Base-by-base conservation (phyloP, 2,888 invertebrate genomes). In the Amblyjoppa proteus region DNA sequence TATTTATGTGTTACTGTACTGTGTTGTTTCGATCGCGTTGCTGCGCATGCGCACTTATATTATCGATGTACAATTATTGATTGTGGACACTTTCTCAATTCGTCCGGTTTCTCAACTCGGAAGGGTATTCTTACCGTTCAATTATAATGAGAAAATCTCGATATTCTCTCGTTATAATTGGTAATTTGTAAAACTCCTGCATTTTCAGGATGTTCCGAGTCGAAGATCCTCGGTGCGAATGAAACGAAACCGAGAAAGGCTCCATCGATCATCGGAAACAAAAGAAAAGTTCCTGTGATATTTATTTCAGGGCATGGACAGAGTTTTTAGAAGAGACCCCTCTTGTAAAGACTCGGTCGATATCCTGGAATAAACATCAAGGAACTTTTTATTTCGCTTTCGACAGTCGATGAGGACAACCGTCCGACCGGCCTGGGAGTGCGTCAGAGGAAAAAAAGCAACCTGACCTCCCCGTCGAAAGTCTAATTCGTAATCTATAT, bases 341-440 rank as follows among this genome's bases (percentile, higher is more conserved):
- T 38, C 38, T 38, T 38, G 7, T 7, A 9, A 9, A 38, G 6
- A 38, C 38, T 38, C 38, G 7, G 38, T 7, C 38, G 7, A 38
- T 38, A 4, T 38, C 9, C 38, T 7, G 38, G 9, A 38, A 7
- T 38, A 38, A 38, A 38, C 7, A 38, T 38, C 4, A 38, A 0
- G 9, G 38, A 7, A 38, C 9, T 1, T 38, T 38, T 38, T 38
- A 1, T 1, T 38, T 38, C 38, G 38, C 38, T 38, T 38, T 4
- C 38, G 38, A 9, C 9, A 9, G 7, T 38, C 9, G 38, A 38
- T 9, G 38, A 38, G 9, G 9, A 34, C 4, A 34, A 76, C 87
- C 11, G 85, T 83, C 51, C 88, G 87, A 34, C 89, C 88, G 20
- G 84, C 87, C 56, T 83, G 83, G 25, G 87, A 89, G 69, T 87